Evolutionary conservation across 1,140 invertebrate species (phyloP), one percentile per base, ranked within the genome.

Genomic region (Oncopeltus fasciatus): DNA sequence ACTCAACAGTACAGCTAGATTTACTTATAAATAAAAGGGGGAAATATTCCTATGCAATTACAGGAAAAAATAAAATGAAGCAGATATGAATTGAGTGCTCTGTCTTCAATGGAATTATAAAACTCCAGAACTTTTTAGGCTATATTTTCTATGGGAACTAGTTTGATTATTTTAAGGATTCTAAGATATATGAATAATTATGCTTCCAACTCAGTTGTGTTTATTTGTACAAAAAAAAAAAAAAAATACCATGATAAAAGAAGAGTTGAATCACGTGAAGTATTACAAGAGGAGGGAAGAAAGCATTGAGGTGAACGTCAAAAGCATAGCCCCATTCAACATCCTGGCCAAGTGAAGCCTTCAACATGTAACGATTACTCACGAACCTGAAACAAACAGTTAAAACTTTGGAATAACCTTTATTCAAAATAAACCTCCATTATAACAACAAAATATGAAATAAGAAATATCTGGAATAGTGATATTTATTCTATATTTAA

Each of bases 261-360:
- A 94, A 82, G 46, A 96, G 78, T 74, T 95, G 90, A 69, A 97
- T 81, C 67, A 95, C 87, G 74, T 99, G 95, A 33, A 99, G 78
- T 67, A 98, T 84, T 62, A 96, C 86, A 24, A 98, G 78, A 2
- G 94, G 83, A 59, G 96, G 95, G 76, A 98, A 96, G 74, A 95
- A 95, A 8, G 96, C 95, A 78, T 99, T 98, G 62, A 99, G 80
- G 77, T 99, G 96, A 44, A 99, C 92, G 76, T 99, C 96, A 77
- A 99, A 99, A 28, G 91, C 86, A 76, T 97, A 99, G 1, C 89
- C 96, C 96, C 96, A 98, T 75, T 99, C 96, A 57, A 99, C 93
- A 74, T 93, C 89, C 44, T 85, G 80, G 31, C 81, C 81, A 18
- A 70, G 71, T 57, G 71, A 73, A 71, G 87, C 83, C 69, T 83